A percentile compares a stretch with the other conserved stretches of the same genome.
phyloP scores from a whole-genome alignment of 2,113 vertebrate genomes.

The Physeter macrocephalus region DNA sequence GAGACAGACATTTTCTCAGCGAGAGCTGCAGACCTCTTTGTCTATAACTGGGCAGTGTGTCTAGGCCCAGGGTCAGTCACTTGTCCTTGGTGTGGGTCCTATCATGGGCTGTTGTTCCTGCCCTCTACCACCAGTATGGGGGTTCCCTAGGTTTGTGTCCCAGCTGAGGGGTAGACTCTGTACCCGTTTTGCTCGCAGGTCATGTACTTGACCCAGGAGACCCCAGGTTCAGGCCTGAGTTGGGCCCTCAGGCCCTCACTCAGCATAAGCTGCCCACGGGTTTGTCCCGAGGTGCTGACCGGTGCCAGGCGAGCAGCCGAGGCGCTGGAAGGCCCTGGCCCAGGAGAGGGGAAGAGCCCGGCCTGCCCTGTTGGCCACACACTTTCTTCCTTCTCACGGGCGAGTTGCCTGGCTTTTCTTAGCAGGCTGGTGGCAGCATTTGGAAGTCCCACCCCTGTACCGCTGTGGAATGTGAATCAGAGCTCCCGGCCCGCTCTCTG shows the following conservation, averaged over 20 bases:
- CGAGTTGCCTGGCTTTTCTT: not conserved
- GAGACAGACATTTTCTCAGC: not conserved
- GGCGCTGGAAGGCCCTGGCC: not conserved
- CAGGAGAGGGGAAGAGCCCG: rapidly evolving
- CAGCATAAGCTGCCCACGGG: not conserved
- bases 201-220: not conserved
- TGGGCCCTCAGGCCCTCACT: not conserved
- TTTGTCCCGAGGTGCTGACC: not conserved
- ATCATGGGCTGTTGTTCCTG: not conserved
- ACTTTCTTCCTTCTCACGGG: not conserved
- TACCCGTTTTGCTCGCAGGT: not conserved
- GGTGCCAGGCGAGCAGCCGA: not conserved
- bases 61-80: too few species aligned
- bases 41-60: not conserved
- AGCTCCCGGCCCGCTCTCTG: not conserved
- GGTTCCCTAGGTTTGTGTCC: not conserved
- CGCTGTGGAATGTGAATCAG: not conserved
- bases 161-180: not conserved
- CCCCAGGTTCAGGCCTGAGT: not conserved
- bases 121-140: not conserved
- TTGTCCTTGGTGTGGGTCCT: not conserved
- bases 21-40: not conserved
- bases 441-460: not conserved
- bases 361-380: not conserved
- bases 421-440: not conserved